phyloP scores from a whole-genome alignment of 2,113 vertebrate species.

The human region DNA sequence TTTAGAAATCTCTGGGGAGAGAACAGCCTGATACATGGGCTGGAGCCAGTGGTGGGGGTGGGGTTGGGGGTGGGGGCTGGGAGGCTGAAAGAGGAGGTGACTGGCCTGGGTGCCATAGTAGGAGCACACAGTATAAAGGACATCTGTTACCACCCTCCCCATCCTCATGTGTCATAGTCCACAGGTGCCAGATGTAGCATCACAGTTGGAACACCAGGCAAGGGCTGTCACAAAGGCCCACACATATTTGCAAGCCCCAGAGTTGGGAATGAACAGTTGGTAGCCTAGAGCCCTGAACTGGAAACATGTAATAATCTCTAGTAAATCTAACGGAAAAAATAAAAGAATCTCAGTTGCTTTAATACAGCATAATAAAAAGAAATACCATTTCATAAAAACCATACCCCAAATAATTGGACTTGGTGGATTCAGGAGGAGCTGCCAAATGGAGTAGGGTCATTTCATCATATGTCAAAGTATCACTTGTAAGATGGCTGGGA shows the following conservation, averaged over 20 bases:
- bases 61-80: too few species aligned
- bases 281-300: neutral
- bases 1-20: neutral
- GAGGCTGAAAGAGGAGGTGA: neutral
- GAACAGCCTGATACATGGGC: neutral
- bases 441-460: neutral
- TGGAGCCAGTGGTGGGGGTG: neutral
- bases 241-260: neutral
- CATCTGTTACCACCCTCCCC: neutral
- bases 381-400: neutral
- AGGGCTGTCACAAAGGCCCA: neutral
- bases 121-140: neutral
- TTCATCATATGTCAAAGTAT: neutral
- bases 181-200: neutral
- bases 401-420: neutral
- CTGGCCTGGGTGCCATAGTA: neutral
- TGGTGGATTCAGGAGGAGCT: neutral
- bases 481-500: neutral
- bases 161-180: neutral
- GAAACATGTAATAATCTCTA: neutral
- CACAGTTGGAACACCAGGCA: neutral
- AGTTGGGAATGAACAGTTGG: too few species aligned
- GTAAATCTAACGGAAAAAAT: neutral
- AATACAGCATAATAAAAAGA: neutral
- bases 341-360: neutral